These are phyloP conservation scores for Eurytoma californica DNA, from an alignment of 2,888 invertebrate genomes.

Conservation along the genomic window DNA sequence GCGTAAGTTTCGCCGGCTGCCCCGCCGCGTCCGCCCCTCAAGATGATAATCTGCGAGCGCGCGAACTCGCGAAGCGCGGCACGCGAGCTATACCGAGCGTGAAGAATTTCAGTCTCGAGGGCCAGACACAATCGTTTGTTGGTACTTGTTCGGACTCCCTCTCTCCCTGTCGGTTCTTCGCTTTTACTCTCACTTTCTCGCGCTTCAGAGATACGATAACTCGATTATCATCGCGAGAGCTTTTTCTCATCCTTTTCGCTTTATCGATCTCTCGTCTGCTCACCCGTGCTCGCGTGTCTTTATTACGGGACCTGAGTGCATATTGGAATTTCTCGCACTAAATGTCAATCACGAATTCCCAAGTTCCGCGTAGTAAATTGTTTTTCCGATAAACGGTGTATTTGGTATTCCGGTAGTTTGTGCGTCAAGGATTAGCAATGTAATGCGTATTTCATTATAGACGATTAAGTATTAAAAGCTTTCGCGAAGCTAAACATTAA, in stretches of 20 bases:
- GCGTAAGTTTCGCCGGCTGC: background rate
- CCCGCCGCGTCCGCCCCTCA: background rate
- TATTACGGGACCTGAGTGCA: background rate
- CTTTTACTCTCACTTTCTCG: constrained; percentile 18
- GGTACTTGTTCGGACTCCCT: constrained; percentile 5
- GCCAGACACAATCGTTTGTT: background rate
- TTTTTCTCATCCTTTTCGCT: constrained; percentile 16
- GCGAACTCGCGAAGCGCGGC: background rate
- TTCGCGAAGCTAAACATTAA: too few relatives aligned
- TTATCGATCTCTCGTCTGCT: background rate
- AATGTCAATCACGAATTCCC: constrained; percentile 42
- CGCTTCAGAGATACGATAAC: constrained; percentile 26
- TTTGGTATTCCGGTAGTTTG: too few relatives aligned
- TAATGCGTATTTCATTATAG: too few relatives aligned
- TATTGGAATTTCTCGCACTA: constrained; percentile 36
- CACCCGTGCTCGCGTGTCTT: constrained; percentile 5
- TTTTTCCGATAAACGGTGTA: constrained; percentile 31
- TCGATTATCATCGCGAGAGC: constrained; percentile 29
- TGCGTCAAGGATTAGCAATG: too few relatives aligned
- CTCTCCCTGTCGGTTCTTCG: background rate
- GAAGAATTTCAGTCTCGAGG: background rate
- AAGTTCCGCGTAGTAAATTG: constrained; percentile 39
- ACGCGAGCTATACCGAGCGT: background rate
- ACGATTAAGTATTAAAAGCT: too few relatives aligned
- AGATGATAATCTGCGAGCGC: constrained; percentile 25